Evolutionary conservation across 1,140 invertebrate genomes (phyloP), one percentile per base, ranked within the genome.

Genomic region (Nephila pilipes): DNA sequence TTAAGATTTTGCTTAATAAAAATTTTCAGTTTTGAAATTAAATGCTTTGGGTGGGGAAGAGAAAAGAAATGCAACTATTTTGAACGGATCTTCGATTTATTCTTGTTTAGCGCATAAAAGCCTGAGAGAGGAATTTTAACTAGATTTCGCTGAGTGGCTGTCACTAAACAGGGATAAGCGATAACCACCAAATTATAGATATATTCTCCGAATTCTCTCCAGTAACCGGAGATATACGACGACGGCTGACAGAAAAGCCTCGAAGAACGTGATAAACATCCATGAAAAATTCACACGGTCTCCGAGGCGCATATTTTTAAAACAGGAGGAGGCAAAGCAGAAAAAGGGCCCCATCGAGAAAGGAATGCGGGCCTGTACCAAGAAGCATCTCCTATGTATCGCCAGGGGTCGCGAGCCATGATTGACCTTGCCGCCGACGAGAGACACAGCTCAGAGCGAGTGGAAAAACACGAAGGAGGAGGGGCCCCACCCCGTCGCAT

Each of bases 361-460:
- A 85, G 83, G 83, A 85, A 85, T 85, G 54, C 54, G 3, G 25
- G 14, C 20, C 16, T 75, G 18, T 85, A 60, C 83, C 14, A 32
- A 60, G 55, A 83, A 83, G 8, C 54, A 29, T 57, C 54, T 85
- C 46, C 80, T 83, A 16, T 20, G 38, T 54, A 65, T 65, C 29
- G 55, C 55, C 55, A 29, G 83, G 83, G 83, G 83, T 57, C 54
- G 55, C 18, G 3, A 32, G 55, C 54, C 80, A n/a, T 38, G 20
- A 55, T 32, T 85, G 83, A 85, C 83, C 83, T 85, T 85, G 83
- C 83, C 83, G 29, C 25, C 57, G 80, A 85, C 55, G 83, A 85
- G 25, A 85, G 83, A 85, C 83, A 36, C 29, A 83, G 55, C 18
- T 14, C 46, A 57, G 38, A 85, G 46, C 46, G 46, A 46, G 79